Evolutionary conservation across 1,140 invertebrate genomes (phyloP).

Genomic region (Dendroctonus ponderosae): DNA sequence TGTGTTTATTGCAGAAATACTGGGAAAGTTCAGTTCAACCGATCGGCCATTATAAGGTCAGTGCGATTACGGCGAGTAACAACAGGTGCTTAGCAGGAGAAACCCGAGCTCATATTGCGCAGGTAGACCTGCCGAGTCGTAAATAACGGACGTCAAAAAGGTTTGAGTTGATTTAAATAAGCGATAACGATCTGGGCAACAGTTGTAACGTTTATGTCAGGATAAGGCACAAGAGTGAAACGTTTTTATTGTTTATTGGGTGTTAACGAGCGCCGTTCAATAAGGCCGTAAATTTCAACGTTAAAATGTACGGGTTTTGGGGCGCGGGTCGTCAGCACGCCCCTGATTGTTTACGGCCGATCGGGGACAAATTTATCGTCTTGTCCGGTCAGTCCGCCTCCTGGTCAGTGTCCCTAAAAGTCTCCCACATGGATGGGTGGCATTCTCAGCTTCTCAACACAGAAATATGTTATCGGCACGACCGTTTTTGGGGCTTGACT

Average conservation of each 20-base stretch:
- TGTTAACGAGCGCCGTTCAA: constrained; percentile 4
- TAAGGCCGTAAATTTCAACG: not conserved
- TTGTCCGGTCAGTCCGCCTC: not conserved
- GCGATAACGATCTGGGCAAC: constrained; percentile 7
- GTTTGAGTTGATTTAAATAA: constrained; percentile 8
- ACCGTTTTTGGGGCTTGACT: no score
- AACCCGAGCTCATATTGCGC: not conserved
- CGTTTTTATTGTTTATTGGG: constrained; percentile 13
- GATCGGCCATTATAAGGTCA: no score
- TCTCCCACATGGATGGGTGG: not conserved
- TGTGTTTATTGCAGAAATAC: no score
- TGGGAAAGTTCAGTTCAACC: no score
- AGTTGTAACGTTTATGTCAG: constrained; percentile 16
- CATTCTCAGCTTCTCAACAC: not conserved
- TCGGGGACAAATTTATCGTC: constrained; percentile 2
- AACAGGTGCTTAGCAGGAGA: not conserved
- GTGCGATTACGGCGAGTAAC: no score
- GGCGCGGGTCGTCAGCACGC: no score
- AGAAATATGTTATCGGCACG: constrained; percentile 1
- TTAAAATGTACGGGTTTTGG: no score
- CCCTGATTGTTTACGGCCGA: no score
- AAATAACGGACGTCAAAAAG: constrained; percentile 11
- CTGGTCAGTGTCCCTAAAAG: constrained; percentile 3
- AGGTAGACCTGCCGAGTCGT: constrained; percentile 1
- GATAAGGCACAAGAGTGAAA: constrained; percentile 4